Conservation (phyloP, 2,113 vertebrate genomes). For the Salminus brasiliensis region DNA sequence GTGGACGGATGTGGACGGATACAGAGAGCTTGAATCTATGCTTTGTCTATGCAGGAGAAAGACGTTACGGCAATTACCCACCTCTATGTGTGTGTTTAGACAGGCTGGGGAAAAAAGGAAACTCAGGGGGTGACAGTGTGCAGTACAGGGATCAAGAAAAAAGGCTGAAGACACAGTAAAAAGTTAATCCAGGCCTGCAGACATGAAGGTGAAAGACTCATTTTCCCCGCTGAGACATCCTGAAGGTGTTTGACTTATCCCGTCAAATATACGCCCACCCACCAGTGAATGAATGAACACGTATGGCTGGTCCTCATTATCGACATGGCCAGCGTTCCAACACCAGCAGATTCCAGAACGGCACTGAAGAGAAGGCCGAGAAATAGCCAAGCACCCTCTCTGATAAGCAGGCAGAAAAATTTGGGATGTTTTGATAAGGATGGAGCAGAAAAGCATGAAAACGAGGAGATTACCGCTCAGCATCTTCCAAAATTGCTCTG, state of each 20-base stretch:
- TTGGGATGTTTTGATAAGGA: not conserved
- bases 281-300: not conserved
- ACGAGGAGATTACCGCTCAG: not conserved
- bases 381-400: not conserved
- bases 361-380: not conserved
- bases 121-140: not conserved
- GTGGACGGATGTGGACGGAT: no score
- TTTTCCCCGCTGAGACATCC: not conserved
- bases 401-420: not conserved
- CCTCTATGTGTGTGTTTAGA: not conserved
- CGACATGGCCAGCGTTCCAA: not conserved
- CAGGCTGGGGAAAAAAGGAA: no score
- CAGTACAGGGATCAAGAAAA: not conserved
- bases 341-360: not conserved
- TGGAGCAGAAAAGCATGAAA: not conserved
- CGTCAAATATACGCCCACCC: not conserved
- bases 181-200: not conserved
- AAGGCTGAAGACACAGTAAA: not conserved
- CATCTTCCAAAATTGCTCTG: not conserved
- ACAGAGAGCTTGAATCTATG: no score
- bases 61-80: no score
- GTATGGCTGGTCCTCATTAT: not conserved
- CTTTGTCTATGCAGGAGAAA: no score
- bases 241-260: not conserved
- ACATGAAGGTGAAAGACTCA: slow-evolving; percentile 2